These are phyloP conservation scores for Aleiodes testaceus DNA, from an alignment of 2,888 invertebrate species.

Conservation along the genomic window DNA sequence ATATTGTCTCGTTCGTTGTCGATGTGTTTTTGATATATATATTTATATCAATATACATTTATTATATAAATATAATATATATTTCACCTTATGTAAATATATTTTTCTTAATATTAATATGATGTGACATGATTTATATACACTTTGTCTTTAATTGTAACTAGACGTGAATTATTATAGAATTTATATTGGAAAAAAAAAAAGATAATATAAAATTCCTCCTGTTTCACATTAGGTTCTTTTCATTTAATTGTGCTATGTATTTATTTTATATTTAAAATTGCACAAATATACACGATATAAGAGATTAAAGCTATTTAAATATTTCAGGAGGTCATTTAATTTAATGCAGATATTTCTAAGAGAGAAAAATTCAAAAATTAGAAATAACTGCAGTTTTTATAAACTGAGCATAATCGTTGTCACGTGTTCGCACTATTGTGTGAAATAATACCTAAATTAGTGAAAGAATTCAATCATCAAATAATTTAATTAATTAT, in stretches of 20 bases:
- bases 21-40: slow-evolving; percentile 66
- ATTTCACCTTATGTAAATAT: slow-evolving; percentile 43
- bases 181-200: too few species aligned
- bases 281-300: slow-evolving; percentile 47
- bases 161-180: slow-evolving; percentile 22
- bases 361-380: slow-evolving; percentile 52
- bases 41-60: slow-evolving; percentile 51
- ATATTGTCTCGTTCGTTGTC: slow-evolving; percentile 73
- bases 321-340: slow-evolving; percentile 46
- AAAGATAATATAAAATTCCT: slow-evolving; percentile 2
- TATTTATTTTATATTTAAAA: slow-evolving; percentile 40
- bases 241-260: slow-evolving; percentile 32
- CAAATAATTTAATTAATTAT: not conserved
- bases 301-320: slow-evolving; percentile 49
- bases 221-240: slow-evolving; percentile 51
- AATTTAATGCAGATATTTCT: slow-evolving; percentile 70
- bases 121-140: slow-evolving; percentile 64
- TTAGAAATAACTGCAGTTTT: slow-evolving; percentile 69
- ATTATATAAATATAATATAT: slow-evolving; percentile 53
- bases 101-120: slow-evolving; percentile 62
- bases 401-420: slow-evolving; percentile 51
- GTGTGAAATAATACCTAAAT: slow-evolving; percentile 5
- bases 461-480: slow-evolving; percentile 23
- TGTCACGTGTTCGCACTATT: slow-evolving; percentile 27
- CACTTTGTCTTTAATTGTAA: slow-evolving; percentile 55